phyloP scores from a whole-genome alignment of 1,140 invertebrate species.

The Hermetia illucens region DNA sequence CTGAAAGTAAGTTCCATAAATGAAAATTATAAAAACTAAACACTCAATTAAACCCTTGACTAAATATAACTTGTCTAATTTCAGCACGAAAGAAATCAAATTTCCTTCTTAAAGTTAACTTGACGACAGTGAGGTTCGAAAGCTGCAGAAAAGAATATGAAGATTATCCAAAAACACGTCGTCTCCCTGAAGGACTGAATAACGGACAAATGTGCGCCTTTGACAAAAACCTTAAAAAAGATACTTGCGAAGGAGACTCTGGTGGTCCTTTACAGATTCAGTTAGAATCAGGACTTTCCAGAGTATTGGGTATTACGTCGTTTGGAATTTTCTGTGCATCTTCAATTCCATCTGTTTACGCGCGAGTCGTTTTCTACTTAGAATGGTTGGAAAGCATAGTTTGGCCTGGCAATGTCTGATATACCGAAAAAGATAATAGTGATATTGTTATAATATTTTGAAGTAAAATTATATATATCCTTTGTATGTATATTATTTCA shows the following conservation, averaged over 20 bases:
- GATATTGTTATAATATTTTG: too few relatives aligned
- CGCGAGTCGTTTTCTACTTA: neutral
- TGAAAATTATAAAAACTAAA: neutral
- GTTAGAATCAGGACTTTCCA: constrained; percentile 10
- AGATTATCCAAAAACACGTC: neutral
- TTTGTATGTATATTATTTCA: too few relatives aligned
- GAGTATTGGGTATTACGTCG: constrained; percentile 37
- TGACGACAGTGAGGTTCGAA: neutral
- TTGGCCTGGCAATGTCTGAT: too few relatives aligned
- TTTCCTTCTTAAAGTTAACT: neutral
- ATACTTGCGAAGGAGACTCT: constrained; percentile 44
- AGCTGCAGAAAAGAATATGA: neutral
- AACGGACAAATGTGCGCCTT: constrained; percentile 36
- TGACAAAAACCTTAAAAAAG: constrained; percentile 33
- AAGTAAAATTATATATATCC: too few relatives aligned
- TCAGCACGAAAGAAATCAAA: neutral
- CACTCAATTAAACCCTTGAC: neutral
- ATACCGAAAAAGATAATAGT: too few relatives aligned
- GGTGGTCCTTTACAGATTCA: constrained; percentile 40
- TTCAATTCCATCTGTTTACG: constrained; percentile 24
- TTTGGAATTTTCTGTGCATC: constrained; percentile 46
- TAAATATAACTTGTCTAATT: neutral
- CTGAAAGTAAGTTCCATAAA: too few relatives aligned
- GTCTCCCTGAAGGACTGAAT: constrained; percentile 1
- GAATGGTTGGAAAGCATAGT: neutral